Percentiles rank a stretch among this genome's conserved stretches.
These are phyloP conservation scores for Hecatera dysodea DNA, from an alignment of 2,888 invertebrate species.

Conservation along the genomic window DNA sequence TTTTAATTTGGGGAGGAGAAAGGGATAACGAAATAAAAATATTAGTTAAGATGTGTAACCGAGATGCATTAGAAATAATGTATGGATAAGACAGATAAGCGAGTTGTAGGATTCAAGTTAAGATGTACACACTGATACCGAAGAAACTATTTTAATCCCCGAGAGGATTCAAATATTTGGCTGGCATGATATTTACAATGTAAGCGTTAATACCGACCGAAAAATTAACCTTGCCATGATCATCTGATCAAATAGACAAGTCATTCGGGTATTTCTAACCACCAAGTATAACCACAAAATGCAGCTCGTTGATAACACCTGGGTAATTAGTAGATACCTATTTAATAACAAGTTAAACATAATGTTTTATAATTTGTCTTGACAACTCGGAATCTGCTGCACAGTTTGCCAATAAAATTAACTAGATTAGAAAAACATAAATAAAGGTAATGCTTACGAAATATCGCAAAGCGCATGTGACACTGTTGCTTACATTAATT, in stretches of 20 bases:
- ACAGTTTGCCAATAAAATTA: not conserved
- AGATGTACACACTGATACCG: not conserved
- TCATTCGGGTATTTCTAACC: not conserved
- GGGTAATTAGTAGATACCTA: not conserved
- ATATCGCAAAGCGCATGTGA: not conserved
- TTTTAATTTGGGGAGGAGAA: too few species aligned
- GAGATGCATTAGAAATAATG: not conserved
- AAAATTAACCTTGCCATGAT: not conserved
- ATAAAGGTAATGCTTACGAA: not conserved
- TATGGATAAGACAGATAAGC: not conserved
- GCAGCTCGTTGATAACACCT: not conserved
- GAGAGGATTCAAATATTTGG: too few species aligned
- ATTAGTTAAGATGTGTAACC: not conserved
- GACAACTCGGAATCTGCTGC: not conserved
- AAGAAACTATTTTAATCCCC: not conserved
- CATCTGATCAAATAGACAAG: conserved; percentile 8
- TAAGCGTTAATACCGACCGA: not conserved
- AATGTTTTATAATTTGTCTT: not conserved
- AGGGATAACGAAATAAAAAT: not conserved
- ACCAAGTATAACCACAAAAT: not conserved
- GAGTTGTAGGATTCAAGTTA: not conserved
- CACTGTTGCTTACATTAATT: not conserved
- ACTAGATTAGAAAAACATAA: not conserved
- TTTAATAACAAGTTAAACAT: not conserved
- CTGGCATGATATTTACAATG: not conserved